Evolutionary conservation across 2,888 invertebrate genomes (phyloP).

Genomic region (Poecilobothrus nobilitatus): DNA sequence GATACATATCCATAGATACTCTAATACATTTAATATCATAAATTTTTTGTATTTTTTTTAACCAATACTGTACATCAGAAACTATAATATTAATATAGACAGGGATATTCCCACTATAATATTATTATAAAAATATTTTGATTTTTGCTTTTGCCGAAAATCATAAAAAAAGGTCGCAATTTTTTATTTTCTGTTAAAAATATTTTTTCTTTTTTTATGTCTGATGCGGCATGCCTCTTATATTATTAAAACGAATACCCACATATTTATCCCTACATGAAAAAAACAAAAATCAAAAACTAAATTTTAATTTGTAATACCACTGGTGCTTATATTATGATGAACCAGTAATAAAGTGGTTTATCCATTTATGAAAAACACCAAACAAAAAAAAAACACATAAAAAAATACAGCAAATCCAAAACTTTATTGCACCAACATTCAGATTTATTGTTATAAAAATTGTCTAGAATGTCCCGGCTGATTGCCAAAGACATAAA

Average conservation of each 20-base stretch:
- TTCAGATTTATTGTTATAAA: not conserved
- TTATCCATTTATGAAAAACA: not conserved
- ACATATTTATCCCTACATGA: not conserved
- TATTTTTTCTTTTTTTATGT: not conserved
- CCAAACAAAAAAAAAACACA: not conserved
- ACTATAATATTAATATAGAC: no score
- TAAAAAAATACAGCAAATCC: no score
- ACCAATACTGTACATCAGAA: no score
- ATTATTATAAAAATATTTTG: not conserved
- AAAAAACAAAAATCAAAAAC: not conserved
- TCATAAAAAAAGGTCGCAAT: not conserved
- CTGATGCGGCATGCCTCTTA: not conserved
- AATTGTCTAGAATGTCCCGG: not conserved
- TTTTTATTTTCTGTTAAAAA: not conserved
- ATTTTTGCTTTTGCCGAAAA: not conserved
- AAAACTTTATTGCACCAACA: not conserved
- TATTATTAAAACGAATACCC: not conserved
- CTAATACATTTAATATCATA: no score
- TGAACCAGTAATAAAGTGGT: not conserved
- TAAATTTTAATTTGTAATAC: not conserved
- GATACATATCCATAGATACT: no score
- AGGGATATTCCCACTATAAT: not conserved
- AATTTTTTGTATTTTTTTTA: no score
- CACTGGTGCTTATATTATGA: not conserved
- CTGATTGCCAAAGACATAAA: not conserved